A percentile compares a stretch with the other conserved stretches of the same genome.
Conservation (phyloP, 2,888 invertebrate species). For the Melieria picta region DNA sequence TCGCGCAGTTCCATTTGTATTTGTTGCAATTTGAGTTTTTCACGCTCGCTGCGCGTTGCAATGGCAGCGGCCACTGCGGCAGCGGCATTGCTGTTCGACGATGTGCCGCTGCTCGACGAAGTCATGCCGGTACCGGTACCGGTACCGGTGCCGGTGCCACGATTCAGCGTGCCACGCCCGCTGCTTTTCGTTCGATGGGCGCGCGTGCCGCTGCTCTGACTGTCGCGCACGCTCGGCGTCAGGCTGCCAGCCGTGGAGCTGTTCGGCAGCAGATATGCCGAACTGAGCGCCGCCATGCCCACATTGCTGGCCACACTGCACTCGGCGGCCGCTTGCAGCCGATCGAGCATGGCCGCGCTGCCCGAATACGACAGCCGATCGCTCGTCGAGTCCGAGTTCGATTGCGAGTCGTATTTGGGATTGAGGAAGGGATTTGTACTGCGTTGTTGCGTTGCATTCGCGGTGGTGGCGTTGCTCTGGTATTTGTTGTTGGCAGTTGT, state of each 20-base stretch:
- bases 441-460: slow-evolving; percentile 39
- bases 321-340: slow-evolving; percentile 48
- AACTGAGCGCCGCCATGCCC: slow-evolving; percentile 50
- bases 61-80: slow-evolving; percentile 39
- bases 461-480: slow-evolving; percentile 43
- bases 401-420: slow-evolving; percentile 57
- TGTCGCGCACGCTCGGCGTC: slow-evolving; percentile 38
- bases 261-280: slow-evolving; percentile 49
- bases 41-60: slow-evolving; percentile 53
- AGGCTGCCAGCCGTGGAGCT: slow-evolving; percentile 38
- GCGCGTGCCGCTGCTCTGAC: slow-evolving; percentile 48
- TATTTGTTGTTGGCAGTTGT: slow-evolving; percentile 47
- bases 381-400: slow-evolving; percentile 48
- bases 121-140: slow-evolving; percentile 68
- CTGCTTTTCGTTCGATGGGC: slow-evolving; percentile 55
- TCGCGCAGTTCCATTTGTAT: slow-evolving; percentile 55
- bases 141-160: slow-evolving; percentile 67
- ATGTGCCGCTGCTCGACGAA: slow-evolving; percentile 68
- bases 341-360: slow-evolving; percentile 54
- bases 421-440: slow-evolving; percentile 64
- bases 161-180: slow-evolving; percentile 54
- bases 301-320: slow-evolving; percentile 35
- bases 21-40: slow-evolving; percentile 53
- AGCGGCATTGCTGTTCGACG: slow-evolving; percentile 53
- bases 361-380: slow-evolving; percentile 55